Base-by-base conservation (phyloP, 2,113 vertebrate species). In the Ptyas mucosa region DNA sequence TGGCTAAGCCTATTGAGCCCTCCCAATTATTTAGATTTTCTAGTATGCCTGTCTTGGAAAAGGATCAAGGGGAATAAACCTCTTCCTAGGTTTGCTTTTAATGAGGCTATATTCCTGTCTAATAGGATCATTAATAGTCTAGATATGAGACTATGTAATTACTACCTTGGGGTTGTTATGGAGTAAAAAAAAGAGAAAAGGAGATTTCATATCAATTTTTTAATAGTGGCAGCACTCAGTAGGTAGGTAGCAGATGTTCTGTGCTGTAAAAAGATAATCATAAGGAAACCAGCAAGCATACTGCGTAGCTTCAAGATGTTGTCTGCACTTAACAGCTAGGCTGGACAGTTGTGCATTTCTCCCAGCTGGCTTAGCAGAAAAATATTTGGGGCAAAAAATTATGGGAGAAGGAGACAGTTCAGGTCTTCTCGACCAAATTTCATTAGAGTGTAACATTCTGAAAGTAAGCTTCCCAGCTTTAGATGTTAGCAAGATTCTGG, bases 61-160 rank as follows among this genome's bases (percentile, higher is more conserved):
- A n/a, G 29, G 39, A 90, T 81, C 51, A 91, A 54, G 29, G n/a
- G 10, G 29, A 39, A 85, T 54, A 90, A 81, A 90, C 29, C 29
- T 81, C 20, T 21, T 52, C 88, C 88, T 53, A 88, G 49, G 11
- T 57, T 64, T 53, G 12, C 11, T 81, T 81, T 53, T 39, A 81
- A 53, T 81, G 49, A 81, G 29, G 34, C n/a, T 90, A 54, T 90
- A 90, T 39, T 53, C 20, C 49, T 34, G 20, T 24, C 49, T 90
- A 90, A 90, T 90, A 90, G 49, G 64, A 54, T 54, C 49, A 53
- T 53, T 81, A 81, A 90, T 90, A 90, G 64, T 90, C 51, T 24
- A 34, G 64, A 39, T 75, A 90, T 39, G 64, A 90, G 34, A 51
- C 64, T 81, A 6, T 81, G 51, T 54, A 90, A 81, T 90, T 81